Evolutionary conservation across 2,113 vertebrate genomes (phyloP), one percentile per base, ranked within the genome.

Genomic region (Myotis brandtii): DNA sequence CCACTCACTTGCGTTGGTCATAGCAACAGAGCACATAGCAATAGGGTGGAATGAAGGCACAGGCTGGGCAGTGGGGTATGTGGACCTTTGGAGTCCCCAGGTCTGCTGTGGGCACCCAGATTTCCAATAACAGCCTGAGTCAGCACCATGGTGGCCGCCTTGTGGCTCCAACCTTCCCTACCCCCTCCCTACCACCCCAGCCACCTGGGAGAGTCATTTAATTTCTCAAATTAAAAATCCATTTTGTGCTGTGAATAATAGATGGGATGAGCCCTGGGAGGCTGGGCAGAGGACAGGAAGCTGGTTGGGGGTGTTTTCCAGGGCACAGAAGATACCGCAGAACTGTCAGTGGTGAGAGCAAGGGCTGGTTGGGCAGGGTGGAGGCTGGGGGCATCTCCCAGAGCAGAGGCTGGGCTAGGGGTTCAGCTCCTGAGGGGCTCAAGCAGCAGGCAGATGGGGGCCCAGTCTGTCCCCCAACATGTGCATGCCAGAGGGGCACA

Each of bases 211-310:
- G 87, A 95, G 77, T 84, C 97, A 96, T 96, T 97, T 98, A 97
- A 98, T 98, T 97, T 96, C 96, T 96, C 96, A 97, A 98, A 98
- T 98, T 98, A 98, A 98, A 98, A 97, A 98, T 97, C 97, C 96
- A 98, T 98, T 97, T 88, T 97, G 91, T 72, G 86, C 79, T 52
- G 94, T 97, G 96, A 97, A 98, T 98, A 97, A 98, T 98, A 92
- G 94, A 97, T 97, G 92, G 89, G 73, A 70, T 87, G 93, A 95
- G 92, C 17, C 93, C 25, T 3, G 59, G 50, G 92, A 89, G 85
- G 90, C 89, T 0, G 64, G 93, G 84, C 0, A 0, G 87, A 89
- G 81, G 59, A 43, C 72, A 83, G 92, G 85, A 85, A 95, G 89
- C 90, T 77, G 72, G 82, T 34, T 72, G 73, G 66, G 92, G 62